These are phyloP conservation scores for Carettochelys insculpta DNA, from an alignment of 2,113 vertebrate genomes.

Conservation along the genomic window DNA sequence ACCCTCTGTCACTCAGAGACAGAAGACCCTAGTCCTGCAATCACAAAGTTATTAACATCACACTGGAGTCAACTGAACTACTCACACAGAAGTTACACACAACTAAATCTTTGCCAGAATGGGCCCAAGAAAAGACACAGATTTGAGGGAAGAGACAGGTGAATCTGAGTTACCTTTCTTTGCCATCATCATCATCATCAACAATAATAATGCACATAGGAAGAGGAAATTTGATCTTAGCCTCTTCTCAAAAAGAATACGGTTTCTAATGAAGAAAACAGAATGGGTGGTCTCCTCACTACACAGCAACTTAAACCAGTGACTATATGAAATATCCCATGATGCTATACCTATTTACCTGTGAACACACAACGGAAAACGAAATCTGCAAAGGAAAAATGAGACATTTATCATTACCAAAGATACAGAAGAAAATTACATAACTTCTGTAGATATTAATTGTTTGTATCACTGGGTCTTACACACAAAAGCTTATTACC, in stretches of 20 bases:
- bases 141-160: slow-evolving; percentile 53
- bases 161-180: slow-evolving; percentile 62
- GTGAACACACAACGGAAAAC: neutral
- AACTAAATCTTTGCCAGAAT: neutral
- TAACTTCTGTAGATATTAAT: neutral
- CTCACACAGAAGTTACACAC: neutral
- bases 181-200: too few relatives aligned
- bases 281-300: slow-evolving; percentile 5
- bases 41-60: neutral
- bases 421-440: neutral
- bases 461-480: neutral
- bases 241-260: slow-evolving; percentile 16
- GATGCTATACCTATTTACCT: neutral
- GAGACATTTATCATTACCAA: neutral
- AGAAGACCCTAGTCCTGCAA: neutral
- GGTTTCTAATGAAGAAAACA: neutral
- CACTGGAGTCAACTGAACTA: neutral
- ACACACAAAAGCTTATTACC: too few relatives aligned
- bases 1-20: neutral
- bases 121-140: slow-evolving; percentile 35
- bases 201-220: too few relatives aligned
- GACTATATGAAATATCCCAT: neutral
- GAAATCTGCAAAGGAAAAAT: neutral
- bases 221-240: neutral
- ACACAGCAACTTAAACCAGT: neutral